These are phyloP conservation scores for Proteles cristata DNA, from an alignment of 2,113 vertebrate species.

Conservation along the genomic window DNA sequence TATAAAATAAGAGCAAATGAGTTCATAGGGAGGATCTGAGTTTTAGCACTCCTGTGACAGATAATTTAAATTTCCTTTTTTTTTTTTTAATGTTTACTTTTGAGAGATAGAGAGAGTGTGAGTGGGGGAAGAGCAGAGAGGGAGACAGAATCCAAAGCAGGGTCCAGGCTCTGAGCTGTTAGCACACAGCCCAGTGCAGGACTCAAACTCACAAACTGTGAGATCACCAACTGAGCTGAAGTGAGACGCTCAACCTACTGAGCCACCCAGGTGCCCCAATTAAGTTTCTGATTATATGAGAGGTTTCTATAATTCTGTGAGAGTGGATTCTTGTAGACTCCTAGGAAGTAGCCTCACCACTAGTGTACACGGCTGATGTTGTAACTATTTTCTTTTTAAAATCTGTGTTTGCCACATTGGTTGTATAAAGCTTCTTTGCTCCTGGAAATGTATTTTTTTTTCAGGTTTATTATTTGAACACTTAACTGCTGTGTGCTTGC, in stretches of 20 bases:
- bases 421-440: slow-evolving; percentile 53
- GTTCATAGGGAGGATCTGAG: not conserved
- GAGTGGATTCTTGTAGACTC: not conserved
- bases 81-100: too few species aligned
- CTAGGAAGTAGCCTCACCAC: not conserved
- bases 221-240: too few species aligned
- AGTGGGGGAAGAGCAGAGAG: too few species aligned
- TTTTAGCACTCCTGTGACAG: not conserved
- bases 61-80: not conserved
- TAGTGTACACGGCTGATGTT: not conserved
- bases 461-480: not conserved
- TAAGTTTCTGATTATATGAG: not conserved
- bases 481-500: not conserved
- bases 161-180: too few species aligned
- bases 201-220: too few species aligned
- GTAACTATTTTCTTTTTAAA: slow-evolving; percentile 18
- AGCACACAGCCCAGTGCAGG: too few species aligned
- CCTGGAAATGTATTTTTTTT: slow-evolving; percentile 35
- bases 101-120: too few species aligned
- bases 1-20: not conserved
- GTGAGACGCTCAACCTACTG: too few species aligned
- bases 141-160: too few species aligned
- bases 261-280: not conserved
- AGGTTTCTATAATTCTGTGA: not conserved
- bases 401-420: not conserved